Conservation (phyloP, 2,113 vertebrate species). For the Phrynosoma blainvillii region DNA sequence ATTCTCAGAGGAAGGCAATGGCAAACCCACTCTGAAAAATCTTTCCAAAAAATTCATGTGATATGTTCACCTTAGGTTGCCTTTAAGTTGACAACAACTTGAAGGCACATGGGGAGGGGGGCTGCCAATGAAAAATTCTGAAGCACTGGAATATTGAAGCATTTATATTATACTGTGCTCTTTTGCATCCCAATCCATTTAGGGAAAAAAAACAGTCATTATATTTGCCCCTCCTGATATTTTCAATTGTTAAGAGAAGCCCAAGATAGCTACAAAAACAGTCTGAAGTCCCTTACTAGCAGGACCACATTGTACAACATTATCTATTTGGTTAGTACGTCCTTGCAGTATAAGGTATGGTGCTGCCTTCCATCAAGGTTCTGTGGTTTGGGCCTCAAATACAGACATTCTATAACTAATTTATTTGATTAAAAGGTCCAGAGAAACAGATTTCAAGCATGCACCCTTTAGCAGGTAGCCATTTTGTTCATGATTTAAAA, state of each 20-base stretch:
- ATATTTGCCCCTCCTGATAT: neutral
- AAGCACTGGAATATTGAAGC: neutral
- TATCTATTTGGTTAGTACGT: too few species aligned
- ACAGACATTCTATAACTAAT: neutral
- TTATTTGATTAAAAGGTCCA: neutral
- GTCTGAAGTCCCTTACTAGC: neutral
- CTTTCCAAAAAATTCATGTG: too few species aligned
- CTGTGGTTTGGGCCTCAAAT: constrained; percentile 25
- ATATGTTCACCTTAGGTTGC: too few species aligned
- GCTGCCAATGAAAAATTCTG: neutral
- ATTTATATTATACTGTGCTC: neutral
- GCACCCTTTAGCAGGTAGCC: constrained; percentile 19
- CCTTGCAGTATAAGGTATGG: neutral
- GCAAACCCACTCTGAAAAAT: too few species aligned
- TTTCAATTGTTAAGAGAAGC: neutral
- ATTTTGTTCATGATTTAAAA: constrained; percentile 23
- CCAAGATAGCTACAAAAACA: neutral
- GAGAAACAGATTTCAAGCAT: constrained; percentile 19
- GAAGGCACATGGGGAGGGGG: too few species aligned
- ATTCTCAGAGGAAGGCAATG: too few species aligned
- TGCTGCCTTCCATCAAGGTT: neutral
- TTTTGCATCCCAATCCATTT: too few species aligned
- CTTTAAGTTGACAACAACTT: too few species aligned
- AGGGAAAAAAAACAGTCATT: neutral
- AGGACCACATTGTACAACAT: neutral